phyloP scores from a whole-genome alignment of 2,888 invertebrate genomes.

The Mimas tiliae region DNA sequence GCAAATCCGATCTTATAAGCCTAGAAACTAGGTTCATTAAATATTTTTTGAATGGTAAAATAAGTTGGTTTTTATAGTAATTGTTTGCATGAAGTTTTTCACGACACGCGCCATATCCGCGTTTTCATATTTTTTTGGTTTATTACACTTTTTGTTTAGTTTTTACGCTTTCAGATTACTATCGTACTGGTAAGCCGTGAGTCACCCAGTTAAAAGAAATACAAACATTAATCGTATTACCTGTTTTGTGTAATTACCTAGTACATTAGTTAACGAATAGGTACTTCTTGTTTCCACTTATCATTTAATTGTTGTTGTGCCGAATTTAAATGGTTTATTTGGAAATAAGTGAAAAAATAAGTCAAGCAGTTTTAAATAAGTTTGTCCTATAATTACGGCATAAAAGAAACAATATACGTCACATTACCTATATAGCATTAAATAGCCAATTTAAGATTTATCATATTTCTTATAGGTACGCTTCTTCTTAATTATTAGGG shows the following conservation, averaged over 20 bases:
- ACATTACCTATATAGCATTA: no score
- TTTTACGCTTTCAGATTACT: conserved; percentile 27
- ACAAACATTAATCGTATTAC: no score
- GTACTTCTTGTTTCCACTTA: background rate
- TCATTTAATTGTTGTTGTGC: background rate
- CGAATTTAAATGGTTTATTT: background rate
- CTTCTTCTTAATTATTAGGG: no score
- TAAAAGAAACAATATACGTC: no score
- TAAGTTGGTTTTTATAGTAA: background rate
- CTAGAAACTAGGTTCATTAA: background rate
- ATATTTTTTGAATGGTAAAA: background rate
- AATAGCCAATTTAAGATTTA: no score
- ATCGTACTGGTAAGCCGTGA: background rate
- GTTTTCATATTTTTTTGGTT: conserved; percentile 29
- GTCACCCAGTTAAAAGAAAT: conserved; percentile 1
- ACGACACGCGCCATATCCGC: conserved; percentile 37
- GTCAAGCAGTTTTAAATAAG: no score
- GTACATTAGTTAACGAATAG: conserved; percentile 13
- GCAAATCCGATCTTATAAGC: background rate
- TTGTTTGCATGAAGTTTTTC: conserved; percentile 30
- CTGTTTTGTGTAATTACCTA: background rate
- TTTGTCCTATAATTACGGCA: no score
- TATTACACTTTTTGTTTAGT: conserved; percentile 11
- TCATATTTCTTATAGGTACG: no score
- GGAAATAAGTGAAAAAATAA: background rate